phyloP scores from a whole-genome alignment of 2,797 vertebrate genomes.

The Siniperca obscura region DNA sequence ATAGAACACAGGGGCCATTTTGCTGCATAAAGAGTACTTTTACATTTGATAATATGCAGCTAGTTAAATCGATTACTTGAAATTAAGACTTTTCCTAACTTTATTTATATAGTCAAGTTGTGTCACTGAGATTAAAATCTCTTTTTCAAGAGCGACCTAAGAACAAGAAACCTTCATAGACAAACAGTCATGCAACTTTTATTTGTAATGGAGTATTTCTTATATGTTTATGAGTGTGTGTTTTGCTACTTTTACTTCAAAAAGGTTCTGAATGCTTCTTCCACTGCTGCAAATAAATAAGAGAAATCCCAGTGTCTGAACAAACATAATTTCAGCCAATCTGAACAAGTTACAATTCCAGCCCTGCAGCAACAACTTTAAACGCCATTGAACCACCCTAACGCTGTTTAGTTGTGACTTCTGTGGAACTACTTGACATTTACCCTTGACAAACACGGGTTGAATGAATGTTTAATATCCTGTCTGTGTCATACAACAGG shows the following conservation, averaged over 20 bases:
- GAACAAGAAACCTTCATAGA: background rate
- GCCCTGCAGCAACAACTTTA: background rate
- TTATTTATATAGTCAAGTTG: background rate
- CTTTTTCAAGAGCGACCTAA: too few relatives aligned
- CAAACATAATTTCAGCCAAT: too few relatives aligned
- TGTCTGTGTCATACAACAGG: background rate
- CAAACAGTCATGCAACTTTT: background rate
- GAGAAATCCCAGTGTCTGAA: background rate
- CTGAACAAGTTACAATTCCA: background rate
- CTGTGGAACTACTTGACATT: background rate
- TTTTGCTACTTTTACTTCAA: background rate
- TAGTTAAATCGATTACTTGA: background rate
- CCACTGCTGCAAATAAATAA: background rate
- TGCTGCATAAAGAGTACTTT: background rate
- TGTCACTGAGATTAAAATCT: too few relatives aligned
- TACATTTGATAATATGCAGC: background rate
- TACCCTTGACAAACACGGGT: slow-evolving; percentile 17
- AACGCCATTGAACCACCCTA: background rate
- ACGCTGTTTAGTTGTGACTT: background rate
- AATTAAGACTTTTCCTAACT: background rate
- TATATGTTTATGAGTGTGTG: background rate
- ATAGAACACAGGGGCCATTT: background rate
- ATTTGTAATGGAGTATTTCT: background rate
- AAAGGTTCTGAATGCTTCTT: background rate
- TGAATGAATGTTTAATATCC: background rate